A percentile compares a stretch with the other conserved stretches of the same genome.
phyloP scores from a whole-genome alignment of 1,140 invertebrate species.

The Neomicropteryx cornuta region DNA sequence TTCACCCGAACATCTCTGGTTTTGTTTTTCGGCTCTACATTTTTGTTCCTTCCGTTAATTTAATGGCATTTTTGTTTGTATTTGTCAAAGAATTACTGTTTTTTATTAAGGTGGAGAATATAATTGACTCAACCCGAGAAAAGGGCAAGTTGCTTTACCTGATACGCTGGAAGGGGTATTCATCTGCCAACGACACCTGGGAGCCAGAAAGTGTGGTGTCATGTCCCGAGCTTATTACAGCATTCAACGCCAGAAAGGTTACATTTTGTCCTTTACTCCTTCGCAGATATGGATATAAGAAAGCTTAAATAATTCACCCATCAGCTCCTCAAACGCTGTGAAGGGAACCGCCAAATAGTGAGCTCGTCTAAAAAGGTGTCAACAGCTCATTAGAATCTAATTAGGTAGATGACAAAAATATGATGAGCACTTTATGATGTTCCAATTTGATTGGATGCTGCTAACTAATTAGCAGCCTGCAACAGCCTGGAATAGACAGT shows the following conservation, averaged over 20 bases:
- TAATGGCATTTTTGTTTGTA: too few species aligned
- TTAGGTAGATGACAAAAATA: too few species aligned
- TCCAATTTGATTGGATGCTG: too few species aligned
- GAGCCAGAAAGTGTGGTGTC: slow-evolving; percentile 64
- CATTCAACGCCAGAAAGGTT: slow-evolving; percentile 36
- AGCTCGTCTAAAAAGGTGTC: too few species aligned
- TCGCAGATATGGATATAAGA: background rate
- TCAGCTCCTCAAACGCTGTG: background rate
- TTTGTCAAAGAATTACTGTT: too few species aligned
- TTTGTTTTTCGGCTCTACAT: too few species aligned
- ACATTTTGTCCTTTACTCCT: background rate
- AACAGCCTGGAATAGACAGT: too few species aligned
- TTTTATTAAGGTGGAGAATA: slow-evolving; percentile 49
- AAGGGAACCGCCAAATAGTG: background rate
- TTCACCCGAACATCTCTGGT: too few species aligned
- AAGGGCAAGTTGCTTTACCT: slow-evolving; percentile 59
- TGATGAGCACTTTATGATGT: too few species aligned
- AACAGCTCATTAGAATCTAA: too few species aligned
- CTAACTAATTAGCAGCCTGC: too few species aligned
- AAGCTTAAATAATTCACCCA: background rate
- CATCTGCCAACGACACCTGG: slow-evolving; percentile 63
- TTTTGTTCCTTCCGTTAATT: too few species aligned
- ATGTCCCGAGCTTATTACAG: slow-evolving; percentile 53
- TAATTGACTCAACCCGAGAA: slow-evolving; percentile 54
- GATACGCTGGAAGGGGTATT: slow-evolving; percentile 76